Percentiles rank a stretch among this genome's conserved stretches.
Evolutionary conservation across 2,113 vertebrate species (phyloP).

Genomic region (Bambusicola thoracicus): DNA sequence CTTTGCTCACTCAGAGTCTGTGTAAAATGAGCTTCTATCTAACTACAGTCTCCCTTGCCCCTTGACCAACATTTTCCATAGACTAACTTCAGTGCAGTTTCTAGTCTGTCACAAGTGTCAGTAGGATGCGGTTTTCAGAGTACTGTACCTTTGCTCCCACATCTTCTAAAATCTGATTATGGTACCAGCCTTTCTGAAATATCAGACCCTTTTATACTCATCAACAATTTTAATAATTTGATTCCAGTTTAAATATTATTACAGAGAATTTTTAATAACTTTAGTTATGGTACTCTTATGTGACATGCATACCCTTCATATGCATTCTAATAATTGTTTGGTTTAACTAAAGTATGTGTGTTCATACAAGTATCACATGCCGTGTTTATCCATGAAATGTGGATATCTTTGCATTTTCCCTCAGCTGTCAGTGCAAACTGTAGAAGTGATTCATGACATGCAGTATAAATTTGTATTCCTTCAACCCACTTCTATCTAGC

Average conservation of each 20-base stretch:
- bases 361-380: neutral
- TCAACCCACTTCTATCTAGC: neutral
- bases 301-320: neutral
- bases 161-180: neutral
- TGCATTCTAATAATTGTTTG: neutral
- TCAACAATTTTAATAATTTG: neutral
- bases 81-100: neutral
- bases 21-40: neutral
- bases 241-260: constrained; percentile 2
- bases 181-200: neutral
- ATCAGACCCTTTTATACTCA: neutral
- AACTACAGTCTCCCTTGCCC: neutral
- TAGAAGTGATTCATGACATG: neutral
- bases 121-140: neutral
- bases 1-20: neutral
- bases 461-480: neutral
- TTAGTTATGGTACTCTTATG: neutral
- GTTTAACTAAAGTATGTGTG: neutral
- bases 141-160: neutral
- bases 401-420: neutral
- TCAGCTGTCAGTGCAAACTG: neutral
- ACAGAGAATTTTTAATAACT: neutral
- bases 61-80: neutral
- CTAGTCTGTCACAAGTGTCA: neutral
- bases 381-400: neutral